Evolutionary conservation across 2,888 invertebrate species (phyloP).

Genomic region (Thereva nobilitata): DNA sequence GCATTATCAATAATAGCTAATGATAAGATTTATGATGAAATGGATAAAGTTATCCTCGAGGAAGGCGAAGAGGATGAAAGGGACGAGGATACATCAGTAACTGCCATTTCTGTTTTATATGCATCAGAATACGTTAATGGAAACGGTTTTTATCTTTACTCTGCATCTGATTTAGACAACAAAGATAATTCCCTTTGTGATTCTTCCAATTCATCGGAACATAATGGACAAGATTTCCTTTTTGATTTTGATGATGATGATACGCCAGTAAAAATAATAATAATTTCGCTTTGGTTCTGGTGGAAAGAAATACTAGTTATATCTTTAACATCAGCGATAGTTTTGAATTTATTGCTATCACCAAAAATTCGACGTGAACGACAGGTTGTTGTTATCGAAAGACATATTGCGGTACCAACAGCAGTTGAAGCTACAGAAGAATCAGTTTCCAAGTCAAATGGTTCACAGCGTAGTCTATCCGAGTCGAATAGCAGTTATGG

Average conservation of each 20-base stretch:
- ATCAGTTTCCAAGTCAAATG: slow-evolving; percentile 26
- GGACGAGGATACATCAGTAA: slow-evolving; percentile 60
- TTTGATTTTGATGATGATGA: slow-evolving; percentile 60
- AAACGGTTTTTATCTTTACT: slow-evolving; percentile 79
- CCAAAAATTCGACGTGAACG: slow-evolving; percentile 54
- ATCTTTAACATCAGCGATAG: slow-evolving; percentile 71
- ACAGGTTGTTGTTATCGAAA: slow-evolving; percentile 56
- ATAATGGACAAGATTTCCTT: slow-evolving; percentile 48
- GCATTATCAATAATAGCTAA: slow-evolving; percentile 49
- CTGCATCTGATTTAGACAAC: slow-evolving; percentile 61
- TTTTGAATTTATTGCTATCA: slow-evolving; percentile 70
- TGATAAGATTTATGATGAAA: slow-evolving; percentile 42
- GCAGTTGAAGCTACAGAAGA: slow-evolving; percentile 56
- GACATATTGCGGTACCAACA: slow-evolving; percentile 56
- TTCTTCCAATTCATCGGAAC: slow-evolving; percentile 8
- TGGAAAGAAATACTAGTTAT: slow-evolving; percentile 82
- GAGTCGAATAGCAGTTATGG: slow-evolving; percentile 40
- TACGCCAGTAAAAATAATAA: slow-evolving; percentile 70
- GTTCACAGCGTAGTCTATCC: slow-evolving; percentile 41
- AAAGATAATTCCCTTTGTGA: slow-evolving; percentile 59
- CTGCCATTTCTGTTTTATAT: slow-evolving; percentile 75
- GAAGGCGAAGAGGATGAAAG: slow-evolving; percentile 52
- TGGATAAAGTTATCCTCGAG: slow-evolving; percentile 45
- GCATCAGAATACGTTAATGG: slow-evolving; percentile 74
- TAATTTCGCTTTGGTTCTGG: slow-evolving; percentile 78